Evolutionary conservation across 2,797 vertebrate species (phyloP).

Genomic region (Acrossocheilus wenchowensis): DNA sequence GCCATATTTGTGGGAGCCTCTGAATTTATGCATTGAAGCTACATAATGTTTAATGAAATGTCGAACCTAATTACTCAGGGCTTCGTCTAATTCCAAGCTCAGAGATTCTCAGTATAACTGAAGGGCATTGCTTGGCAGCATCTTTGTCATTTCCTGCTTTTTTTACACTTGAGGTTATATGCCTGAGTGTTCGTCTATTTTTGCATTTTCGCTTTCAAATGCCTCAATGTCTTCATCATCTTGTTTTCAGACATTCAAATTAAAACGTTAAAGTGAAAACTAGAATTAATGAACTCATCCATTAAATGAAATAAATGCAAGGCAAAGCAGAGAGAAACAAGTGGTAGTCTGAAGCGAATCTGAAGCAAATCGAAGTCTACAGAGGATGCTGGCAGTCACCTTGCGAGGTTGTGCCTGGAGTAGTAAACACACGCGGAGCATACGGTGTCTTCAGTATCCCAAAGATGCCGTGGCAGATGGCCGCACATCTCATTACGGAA

Average conservation of each 20-base stretch:
- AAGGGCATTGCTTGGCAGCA: constrained; percentile 26
- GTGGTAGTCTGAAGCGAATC: neutral
- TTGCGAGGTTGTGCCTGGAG: constrained; percentile 60
- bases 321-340: neutral
- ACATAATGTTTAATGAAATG: constrained; percentile 53
- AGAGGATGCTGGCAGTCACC: constrained; percentile 58
- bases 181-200: neutral
- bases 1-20: constrained; percentile 37
- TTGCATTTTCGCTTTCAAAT: neutral
- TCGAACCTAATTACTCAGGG: constrained; percentile 58
- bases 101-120: constrained; percentile 32
- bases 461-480: constrained; percentile 68
- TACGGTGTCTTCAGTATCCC: constrained; percentile 61
- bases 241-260: neutral
- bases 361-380: constrained; percentile 22
- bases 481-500: constrained; percentile 69
- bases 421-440: constrained; percentile 61
- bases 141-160: neutral
- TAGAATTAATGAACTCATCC: neutral
- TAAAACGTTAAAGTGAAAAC: neutral
- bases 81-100: constrained; percentile 42
- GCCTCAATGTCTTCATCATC: neutral
- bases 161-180: neutral
- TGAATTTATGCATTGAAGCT: constrained; percentile 52
- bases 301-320: neutral